Base-by-base conservation (phyloP, 2,888 invertebrate species). In the Eristalis tenax region DNA sequence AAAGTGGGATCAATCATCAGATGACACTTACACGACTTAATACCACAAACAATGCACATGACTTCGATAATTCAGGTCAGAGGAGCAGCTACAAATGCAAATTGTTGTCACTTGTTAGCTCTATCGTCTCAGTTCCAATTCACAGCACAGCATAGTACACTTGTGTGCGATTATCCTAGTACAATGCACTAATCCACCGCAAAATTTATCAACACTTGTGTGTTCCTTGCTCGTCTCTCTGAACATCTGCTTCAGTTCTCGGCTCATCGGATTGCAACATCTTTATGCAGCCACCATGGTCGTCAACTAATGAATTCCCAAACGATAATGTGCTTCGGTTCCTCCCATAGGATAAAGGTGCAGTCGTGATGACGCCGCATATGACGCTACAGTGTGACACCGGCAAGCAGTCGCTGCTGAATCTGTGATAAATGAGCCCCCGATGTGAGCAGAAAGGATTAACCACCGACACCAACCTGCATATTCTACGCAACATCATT, bases 361-460 rank as follows among this genome's bases (percentile, higher is more conserved):
- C 40, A 43, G 28, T 2, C 64, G 43, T 35, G 71, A 56, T 22
- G 63, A 66, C 32, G 66, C 26, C 65, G 18, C 15, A 61, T 23
- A 13, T 23, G 23, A 32, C 38, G 43, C 61, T 77, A 35, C 22
- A 77, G 71, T 68, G 56, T 82, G 75, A 75, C 69, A 80, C 77
- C 76, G 66, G 76, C 73, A 68, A 77, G 76, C 23, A 75, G 70
- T 68, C 69, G 59, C 76, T 78, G 76, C 68, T 71, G 68, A 81
- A 81, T 68, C 80, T 75, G 22, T 66, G 81, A 73, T 69, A 81
- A 84, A 81, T 81, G 56, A 63, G 76, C 69, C 71, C 57, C 71
- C 63, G 11, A 70, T 68, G 77, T 77, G 85, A 85, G 64, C 73
- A 56, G 68, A 73, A 81, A 56, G 68, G 76, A 76, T 84, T 84